phyloP scores from a whole-genome alignment of 2,797 vertebrate species.

The Basileuterus tristriatus region DNA sequence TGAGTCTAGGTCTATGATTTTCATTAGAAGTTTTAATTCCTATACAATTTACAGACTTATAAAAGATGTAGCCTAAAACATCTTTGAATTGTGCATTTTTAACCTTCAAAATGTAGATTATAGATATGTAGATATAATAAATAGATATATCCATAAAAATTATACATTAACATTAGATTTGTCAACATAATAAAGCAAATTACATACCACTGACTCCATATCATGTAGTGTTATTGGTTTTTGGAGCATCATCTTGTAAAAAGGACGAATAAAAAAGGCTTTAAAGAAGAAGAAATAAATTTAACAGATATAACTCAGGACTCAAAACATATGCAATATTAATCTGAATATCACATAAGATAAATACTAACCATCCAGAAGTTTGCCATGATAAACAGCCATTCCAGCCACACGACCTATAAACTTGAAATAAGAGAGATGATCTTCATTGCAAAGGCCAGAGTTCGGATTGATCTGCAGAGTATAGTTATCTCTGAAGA shows the following conservation, averaged over 20 bases:
- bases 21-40: not conserved
- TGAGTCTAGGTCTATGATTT: not conserved
- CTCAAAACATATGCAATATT: not conserved
- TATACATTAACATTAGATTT: not conserved
- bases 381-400: conserved; percentile 96
- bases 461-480: conserved; percentile 98
- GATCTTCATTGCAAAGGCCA: conserved; percentile 96
- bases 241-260: conserved; percentile 99
- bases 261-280: conserved; percentile 98
- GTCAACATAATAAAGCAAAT: not conserved
- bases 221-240: conserved; percentile 92
- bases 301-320: not conserved
- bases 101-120: not conserved
- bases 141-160: not conserved
- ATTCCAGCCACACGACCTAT: conserved; percentile 97
- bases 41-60: not conserved
- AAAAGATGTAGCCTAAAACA: not conserved
- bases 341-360: not conserved
- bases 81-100: not conserved
- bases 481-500: conserved; percentile 94
- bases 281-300: conserved; percentile 54
- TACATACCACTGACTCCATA: conserved; percentile 97
- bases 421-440: conserved; percentile 97
- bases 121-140: not conserved
- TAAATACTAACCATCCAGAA: conserved; percentile 89